Conservation (phyloP, 2,113 vertebrate genomes). For the Echinops telfairi region DNA sequence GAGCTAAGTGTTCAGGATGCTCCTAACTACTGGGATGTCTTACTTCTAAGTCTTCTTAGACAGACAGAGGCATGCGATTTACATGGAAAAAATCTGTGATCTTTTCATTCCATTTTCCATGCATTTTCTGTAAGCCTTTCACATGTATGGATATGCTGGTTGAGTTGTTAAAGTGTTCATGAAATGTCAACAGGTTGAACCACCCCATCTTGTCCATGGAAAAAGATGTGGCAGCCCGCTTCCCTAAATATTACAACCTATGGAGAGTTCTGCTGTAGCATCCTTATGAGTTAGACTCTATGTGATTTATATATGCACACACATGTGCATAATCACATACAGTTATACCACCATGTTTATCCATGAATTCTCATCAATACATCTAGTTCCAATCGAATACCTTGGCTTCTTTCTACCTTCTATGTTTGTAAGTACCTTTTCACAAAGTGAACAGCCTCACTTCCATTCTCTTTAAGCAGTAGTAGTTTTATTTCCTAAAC, state of each 20-base stretch:
- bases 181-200: background rate
- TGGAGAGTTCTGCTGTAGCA: background rate
- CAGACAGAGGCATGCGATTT: background rate
- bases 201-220: background rate
- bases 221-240: background rate
- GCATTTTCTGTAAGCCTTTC: too few relatives aligned
- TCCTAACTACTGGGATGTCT: background rate
- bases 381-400: background rate
- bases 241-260: background rate
- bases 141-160: background rate
- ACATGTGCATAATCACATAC: background rate
- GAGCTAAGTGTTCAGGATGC: background rate
- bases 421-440: background rate
- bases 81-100: too few relatives aligned
- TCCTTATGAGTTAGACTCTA: background rate
- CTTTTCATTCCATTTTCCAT: too few relatives aligned
- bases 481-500: background rate
- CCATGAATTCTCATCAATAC: background rate
- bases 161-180: background rate
- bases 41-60: background rate
- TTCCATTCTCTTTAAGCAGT: background rate
- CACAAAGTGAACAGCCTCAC: background rate
- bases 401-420: background rate
- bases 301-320: background rate
- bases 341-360: background rate